phyloP scores from a whole-genome alignment of 1,140 invertebrate species.

The Andricus grossulariae region DNA sequence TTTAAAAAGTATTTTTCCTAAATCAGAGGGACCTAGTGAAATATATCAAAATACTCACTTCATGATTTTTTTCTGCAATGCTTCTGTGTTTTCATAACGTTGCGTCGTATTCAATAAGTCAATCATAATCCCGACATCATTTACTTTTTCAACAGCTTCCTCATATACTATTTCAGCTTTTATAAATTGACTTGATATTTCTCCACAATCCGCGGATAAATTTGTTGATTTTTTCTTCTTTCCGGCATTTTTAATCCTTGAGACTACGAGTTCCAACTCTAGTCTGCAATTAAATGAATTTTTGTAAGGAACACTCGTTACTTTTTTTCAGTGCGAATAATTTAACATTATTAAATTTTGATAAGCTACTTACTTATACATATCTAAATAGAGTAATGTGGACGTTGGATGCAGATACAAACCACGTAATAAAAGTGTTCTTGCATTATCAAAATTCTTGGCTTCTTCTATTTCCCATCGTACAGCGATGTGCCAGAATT shows the following conservation, averaged over 20 bases:
- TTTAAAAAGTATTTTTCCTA: too few relatives aligned
- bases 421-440: slow-evolving; percentile 81
- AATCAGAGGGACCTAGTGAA: too few relatives aligned
- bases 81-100: slow-evolving; percentile 73
- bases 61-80: slow-evolving; percentile 74
- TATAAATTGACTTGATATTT: slow-evolving; percentile 54
- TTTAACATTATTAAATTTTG: too few relatives aligned
- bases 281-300: slow-evolving; percentile 55
- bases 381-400: slow-evolving; percentile 78
- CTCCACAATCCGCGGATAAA: slow-evolving; percentile 36
- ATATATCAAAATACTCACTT: slow-evolving; percentile 61
- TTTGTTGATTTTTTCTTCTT: slow-evolving; percentile 40
- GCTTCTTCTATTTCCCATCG: slow-evolving; percentile 85
- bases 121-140: slow-evolving; percentile 73
- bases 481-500: slow-evolving; percentile 84
- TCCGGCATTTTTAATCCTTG: slow-evolving; percentile 40
- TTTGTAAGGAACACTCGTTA: neutral
- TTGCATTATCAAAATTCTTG: slow-evolving; percentile 80
- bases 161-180: slow-evolving; percentile 74
- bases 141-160: slow-evolving; percentile 73
- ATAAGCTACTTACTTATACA: slow-evolving; percentile 64
- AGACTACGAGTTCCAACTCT: slow-evolving; percentile 56
- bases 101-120: slow-evolving; percentile 76
- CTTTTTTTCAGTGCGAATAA: too few relatives aligned
- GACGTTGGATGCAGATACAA: slow-evolving; percentile 82